Evolutionary conservation across 2,888 invertebrate genomes (phyloP).

Genomic region (Spisula subtruncata): DNA sequence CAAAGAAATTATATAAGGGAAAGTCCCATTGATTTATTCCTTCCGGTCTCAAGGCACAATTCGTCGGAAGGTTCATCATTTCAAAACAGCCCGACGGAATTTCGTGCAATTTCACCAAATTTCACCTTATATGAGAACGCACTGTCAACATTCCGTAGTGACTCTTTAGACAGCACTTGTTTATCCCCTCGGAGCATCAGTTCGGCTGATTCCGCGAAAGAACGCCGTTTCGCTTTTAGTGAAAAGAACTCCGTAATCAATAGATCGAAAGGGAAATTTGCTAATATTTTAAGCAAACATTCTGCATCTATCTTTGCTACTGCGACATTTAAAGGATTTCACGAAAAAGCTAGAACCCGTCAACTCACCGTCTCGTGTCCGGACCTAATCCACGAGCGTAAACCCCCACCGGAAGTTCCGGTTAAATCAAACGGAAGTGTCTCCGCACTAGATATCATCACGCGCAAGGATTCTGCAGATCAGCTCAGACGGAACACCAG

Average conservation of each 20-base stretch:
- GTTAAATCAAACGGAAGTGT: conserved; percentile 50
- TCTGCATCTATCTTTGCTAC: conserved; percentile 66
- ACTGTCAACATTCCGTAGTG: conserved; percentile 40
- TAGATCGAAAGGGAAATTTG: conserved; percentile 67
- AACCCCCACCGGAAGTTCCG: not conserved
- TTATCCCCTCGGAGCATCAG: conserved; percentile 31
- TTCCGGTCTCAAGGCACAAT: conserved; percentile 35
- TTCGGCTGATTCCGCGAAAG: conserved; percentile 45
- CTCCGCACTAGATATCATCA: conserved; percentile 49
- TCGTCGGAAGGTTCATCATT: conserved; percentile 53
- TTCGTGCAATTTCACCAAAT: conserved; percentile 55
- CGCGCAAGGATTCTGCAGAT: conserved; percentile 27
- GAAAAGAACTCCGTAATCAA: conserved; percentile 54
- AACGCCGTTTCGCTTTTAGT: conserved; percentile 35
- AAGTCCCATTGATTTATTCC: conserved; percentile 20
- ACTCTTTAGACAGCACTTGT: conserved; percentile 48
- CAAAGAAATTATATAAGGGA: conserved; percentile 33
- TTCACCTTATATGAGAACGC: conserved; percentile 48
- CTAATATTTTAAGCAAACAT: conserved; percentile 70
- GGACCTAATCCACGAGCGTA: conserved; percentile 47
- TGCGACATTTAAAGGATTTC: conserved; percentile 60
- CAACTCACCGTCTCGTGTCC: conserved; percentile 67
- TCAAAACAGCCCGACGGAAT: conserved; percentile 56
- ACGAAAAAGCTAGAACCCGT: conserved; percentile 50
- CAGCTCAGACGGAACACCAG: conserved; percentile 18